A percentile compares a stretch with the other conserved stretches of the same genome.
These are phyloP conservation scores for Indri indri DNA, from an alignment of 2,113 vertebrate genomes.

Conservation along the genomic window DNA sequence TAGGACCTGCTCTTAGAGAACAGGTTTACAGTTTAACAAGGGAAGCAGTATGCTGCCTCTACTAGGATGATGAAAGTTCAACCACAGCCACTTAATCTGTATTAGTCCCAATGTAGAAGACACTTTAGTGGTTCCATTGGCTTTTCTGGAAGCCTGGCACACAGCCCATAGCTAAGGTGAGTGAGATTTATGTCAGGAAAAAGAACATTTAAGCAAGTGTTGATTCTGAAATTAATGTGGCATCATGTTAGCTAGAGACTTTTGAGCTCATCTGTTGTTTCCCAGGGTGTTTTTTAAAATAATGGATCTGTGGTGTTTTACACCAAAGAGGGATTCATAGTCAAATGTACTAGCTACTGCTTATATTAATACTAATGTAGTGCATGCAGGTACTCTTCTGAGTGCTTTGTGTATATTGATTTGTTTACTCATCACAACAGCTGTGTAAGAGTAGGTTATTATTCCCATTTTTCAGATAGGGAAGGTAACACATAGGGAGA, in stretches of 20 bases:
- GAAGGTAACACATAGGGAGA: neutral
- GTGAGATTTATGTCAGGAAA: neutral
- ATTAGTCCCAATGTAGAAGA: neutral
- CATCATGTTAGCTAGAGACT: neutral
- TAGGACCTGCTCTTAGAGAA: constrained; percentile 47
- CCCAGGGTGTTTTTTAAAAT: neutral
- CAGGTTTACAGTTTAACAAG: neutral
- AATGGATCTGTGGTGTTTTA: neutral
- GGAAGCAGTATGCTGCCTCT: neutral
- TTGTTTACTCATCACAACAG: neutral
- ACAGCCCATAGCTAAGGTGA: neutral
- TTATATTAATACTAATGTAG: neutral
- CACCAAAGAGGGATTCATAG: neutral
- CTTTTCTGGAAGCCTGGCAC: neutral
- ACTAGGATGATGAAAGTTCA: neutral
- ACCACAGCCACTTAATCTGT: neutral
- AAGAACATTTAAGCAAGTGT: neutral
- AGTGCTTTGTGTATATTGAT: neutral
- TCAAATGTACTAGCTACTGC: neutral
- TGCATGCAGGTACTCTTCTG: neutral
- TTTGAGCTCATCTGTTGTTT: neutral
- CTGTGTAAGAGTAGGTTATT: neutral
- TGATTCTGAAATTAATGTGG: neutral
- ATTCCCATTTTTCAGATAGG: neutral
- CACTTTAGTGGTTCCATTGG: neutral